Evolutionary conservation across 2,113 vertebrate genomes (phyloP).

Genomic region (Eurystomus gularis): DNA sequence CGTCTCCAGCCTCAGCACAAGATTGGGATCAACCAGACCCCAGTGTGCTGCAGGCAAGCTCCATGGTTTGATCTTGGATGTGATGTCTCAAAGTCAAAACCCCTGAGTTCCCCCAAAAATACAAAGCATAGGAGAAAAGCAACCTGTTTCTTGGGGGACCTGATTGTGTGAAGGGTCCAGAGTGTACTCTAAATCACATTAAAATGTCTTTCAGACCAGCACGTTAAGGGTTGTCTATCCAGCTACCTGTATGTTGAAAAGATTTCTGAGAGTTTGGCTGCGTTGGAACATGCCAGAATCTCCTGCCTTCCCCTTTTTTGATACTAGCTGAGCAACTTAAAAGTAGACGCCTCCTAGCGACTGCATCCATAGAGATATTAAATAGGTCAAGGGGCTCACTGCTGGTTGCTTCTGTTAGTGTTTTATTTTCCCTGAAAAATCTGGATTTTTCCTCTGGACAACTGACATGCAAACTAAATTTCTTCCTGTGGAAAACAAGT

Average conservation of each 20-base stretch:
- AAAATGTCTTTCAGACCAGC: neutral
- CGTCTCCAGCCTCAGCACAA: neutral
- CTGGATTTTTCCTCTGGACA: neutral
- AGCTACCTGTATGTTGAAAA: neutral
- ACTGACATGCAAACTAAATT: neutral
- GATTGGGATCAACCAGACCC: neutral
- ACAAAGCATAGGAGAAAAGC: neutral
- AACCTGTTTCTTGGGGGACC: neutral
- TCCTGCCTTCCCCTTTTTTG: neutral
- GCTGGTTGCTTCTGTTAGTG: neutral
- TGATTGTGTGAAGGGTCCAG: neutral
- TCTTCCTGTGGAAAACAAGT: neutral
- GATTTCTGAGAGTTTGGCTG: neutral
- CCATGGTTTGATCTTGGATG: neutral
- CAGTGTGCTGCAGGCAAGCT: neutral
- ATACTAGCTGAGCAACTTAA: neutral
- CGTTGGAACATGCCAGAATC: neutral
- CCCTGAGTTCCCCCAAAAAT: neutral
- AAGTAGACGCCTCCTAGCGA: neutral
- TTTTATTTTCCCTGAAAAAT: neutral
- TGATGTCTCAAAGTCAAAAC: neutral
- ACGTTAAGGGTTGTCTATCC: neutral
- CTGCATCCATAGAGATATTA: neutral
- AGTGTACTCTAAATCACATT: neutral
- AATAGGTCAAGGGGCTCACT: neutral